phyloP scores from a whole-genome alignment of 2,797 vertebrate genomes.

The Anabas testudineus region DNA sequence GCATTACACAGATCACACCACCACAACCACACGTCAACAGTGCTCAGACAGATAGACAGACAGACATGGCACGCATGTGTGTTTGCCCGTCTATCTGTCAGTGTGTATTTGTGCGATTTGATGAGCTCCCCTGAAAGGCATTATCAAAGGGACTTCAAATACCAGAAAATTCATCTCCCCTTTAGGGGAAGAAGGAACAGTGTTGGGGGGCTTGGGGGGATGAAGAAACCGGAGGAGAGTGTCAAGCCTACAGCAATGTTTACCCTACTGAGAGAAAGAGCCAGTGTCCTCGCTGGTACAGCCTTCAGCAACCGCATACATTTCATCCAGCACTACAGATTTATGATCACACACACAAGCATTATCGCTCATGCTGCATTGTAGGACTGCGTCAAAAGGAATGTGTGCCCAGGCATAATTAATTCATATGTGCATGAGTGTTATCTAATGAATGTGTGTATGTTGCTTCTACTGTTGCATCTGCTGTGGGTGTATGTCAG shows the following conservation, averaged over 20 bases:
- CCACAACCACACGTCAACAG: slow-evolving; percentile 9
- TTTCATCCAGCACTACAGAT: slow-evolving; percentile 48
- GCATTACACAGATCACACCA: slow-evolving; percentile 26
- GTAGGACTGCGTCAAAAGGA: slow-evolving; percentile 50
- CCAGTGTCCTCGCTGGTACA: slow-evolving; percentile 45
- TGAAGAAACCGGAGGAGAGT: slow-evolving; percentile 19
- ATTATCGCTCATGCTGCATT: slow-evolving; percentile 46
- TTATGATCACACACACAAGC: slow-evolving; percentile 46
- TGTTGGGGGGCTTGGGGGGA: neutral
- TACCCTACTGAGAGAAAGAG: slow-evolving; percentile 59
- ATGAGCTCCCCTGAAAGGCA: slow-evolving; percentile 34
- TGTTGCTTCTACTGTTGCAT: neutral
- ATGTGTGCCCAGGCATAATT: slow-evolving; percentile 29
- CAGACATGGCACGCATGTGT: neutral
- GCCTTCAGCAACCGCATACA: slow-evolving; percentile 48
- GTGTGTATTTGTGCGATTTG: slow-evolving; percentile 31
- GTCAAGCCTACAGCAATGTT: slow-evolving; percentile 53
- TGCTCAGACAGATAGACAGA: neutral
- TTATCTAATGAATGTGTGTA: slow-evolving; percentile 16
- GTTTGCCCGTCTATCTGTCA: slow-evolving; percentile 38
- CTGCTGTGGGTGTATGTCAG: neutral
- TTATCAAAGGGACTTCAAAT: slow-evolving; percentile 44
- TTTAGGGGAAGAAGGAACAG: slow-evolving; percentile 26
- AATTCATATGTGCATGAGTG: slow-evolving; percentile 25
- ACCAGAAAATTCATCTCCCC: slow-evolving; percentile 41